Evolutionary conservation across 1,140 invertebrate species (phyloP).

Genomic region (Orussus abietinus): DNA sequence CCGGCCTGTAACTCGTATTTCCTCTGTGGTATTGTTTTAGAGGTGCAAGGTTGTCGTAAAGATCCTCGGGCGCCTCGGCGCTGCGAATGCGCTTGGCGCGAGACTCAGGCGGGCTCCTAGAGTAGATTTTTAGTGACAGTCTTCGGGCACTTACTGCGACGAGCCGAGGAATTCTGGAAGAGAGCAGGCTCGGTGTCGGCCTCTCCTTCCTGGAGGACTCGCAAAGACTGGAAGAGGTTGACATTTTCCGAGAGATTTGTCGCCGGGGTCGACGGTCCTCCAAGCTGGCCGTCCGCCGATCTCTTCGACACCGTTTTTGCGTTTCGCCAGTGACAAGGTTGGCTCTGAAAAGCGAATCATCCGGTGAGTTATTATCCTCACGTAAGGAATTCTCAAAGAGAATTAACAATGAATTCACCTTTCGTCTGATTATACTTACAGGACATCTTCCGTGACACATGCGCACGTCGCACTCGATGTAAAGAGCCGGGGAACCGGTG

Average conservation of each 20-base stretch:
- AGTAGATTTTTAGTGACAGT: no score
- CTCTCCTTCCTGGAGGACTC: slow-evolving; percentile 83
- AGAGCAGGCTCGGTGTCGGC: slow-evolving; percentile 59
- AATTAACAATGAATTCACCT: no score
- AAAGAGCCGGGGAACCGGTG: slow-evolving; percentile 87
- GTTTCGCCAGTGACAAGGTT: slow-evolving; percentile 90
- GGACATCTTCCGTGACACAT: slow-evolving; percentile 94
- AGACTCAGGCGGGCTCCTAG: no score
- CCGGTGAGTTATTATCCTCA: no score
- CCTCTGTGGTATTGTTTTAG: no score
- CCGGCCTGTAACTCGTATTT: no score
- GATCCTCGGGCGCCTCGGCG: no score
- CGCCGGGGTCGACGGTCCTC: slow-evolving; percentile 45
- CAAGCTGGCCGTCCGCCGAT: slow-evolving; percentile 50
- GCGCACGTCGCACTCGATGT: slow-evolving; percentile 90
- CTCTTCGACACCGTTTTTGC: slow-evolving; percentile 73
- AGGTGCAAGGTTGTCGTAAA: no score
- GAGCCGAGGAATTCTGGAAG: slow-evolving; percentile 44
- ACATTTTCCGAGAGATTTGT: slow-evolving; percentile 76
- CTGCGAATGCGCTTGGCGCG: no score
- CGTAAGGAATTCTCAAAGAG: slow-evolving; percentile 6
- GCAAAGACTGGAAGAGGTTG: slow-evolving; percentile 81
- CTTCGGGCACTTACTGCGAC: slow-evolving; percentile 36
- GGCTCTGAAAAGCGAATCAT: slow-evolving; percentile 63
- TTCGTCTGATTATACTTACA: slow-evolving; percentile 62